phyloP scores from a whole-genome alignment of 2,888 invertebrate genomes.

The Macaria notata region DNA sequence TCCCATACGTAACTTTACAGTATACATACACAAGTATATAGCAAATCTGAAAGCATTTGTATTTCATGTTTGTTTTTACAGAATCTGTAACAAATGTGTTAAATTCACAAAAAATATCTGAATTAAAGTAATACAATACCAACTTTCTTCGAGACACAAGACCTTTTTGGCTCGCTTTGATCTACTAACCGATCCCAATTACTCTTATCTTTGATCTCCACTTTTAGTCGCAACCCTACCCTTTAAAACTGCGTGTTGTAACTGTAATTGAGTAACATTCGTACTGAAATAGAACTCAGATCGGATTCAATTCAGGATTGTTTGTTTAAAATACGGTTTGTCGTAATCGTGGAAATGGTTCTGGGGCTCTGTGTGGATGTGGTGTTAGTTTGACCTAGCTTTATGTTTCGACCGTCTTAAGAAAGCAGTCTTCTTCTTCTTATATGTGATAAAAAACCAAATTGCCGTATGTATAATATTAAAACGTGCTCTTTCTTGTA shows the following conservation, averaged over 20 bases:
- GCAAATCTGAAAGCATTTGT: too few species aligned
- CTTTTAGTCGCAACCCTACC: slow-evolving; percentile 18
- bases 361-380: neutral
- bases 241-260: slow-evolving; percentile 5
- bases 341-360: slow-evolving; percentile 18
- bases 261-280: slow-evolving; percentile 22
- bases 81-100: too few species aligned
- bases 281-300: slow-evolving; percentile 20
- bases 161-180: neutral
- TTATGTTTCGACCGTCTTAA: too few species aligned
- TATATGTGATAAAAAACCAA: too few species aligned
- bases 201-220: slow-evolving; percentile 1
- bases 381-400: slow-evolving; percentile 6
- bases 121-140: too few species aligned
- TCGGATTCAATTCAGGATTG: slow-evolving; percentile 15
- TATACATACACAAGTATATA: too few species aligned
- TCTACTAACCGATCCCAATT: neutral
- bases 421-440: too few species aligned
- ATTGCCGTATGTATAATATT: too few species aligned
- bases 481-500: too few species aligned
- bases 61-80: too few species aligned
- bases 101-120: too few species aligned
- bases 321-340: slow-evolving; percentile 21
- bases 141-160: neutral
- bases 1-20: too few species aligned